These are phyloP conservation scores for Sussaba pulchella DNA, from an alignment of 2,888 invertebrate species.

Conservation along the genomic window DNA sequence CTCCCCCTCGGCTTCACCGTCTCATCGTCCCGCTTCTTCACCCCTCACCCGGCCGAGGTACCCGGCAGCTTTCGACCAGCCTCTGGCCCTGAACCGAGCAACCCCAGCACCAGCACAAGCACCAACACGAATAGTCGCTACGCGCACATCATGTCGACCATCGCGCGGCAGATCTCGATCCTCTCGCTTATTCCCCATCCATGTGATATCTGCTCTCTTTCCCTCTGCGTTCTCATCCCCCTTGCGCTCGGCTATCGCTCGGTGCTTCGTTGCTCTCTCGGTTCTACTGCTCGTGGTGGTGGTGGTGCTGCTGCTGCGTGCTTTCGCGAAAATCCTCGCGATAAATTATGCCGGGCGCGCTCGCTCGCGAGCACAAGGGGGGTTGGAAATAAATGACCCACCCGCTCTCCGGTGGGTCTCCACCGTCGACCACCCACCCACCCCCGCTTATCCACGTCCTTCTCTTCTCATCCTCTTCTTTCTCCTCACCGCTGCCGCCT, in stretches of 20 bases:
- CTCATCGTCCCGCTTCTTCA: constrained; percentile 58
- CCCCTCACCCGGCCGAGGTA: constrained; percentile 68
- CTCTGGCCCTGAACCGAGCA: constrained; percentile 72
- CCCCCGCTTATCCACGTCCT: constrained; percentile 68
- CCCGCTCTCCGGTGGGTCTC: constrained; percentile 70
- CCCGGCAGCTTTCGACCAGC: constrained; percentile 7
- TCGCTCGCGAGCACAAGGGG: constrained; percentile 70
- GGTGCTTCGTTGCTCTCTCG: constrained; percentile 68
- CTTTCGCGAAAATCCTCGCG: constrained; percentile 84
- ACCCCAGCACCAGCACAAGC: constrained; percentile 57
- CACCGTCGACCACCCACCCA: constrained; percentile 70
- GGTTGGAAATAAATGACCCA: constrained; percentile 84
- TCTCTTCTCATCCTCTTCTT: constrained; percentile 68
- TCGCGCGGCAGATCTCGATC: constrained; percentile 41
- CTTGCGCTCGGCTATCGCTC: constrained; percentile 60
- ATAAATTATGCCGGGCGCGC: constrained; percentile 84
- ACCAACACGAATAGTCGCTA: no score
- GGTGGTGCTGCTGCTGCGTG: constrained; percentile 80
- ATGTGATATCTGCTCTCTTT: constrained; percentile 51
- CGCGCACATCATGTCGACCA: constrained; percentile 51
- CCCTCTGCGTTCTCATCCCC: constrained; percentile 43
- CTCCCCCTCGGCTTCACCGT: constrained; percentile 50
- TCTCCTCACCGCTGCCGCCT: constrained; percentile 51
- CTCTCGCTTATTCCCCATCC: constrained; percentile 55
- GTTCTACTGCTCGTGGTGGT: constrained; percentile 67